These are phyloP conservation scores for Probosciger aterrimus DNA, from an alignment of 2,113 vertebrate species.

Conservation along the genomic window DNA sequence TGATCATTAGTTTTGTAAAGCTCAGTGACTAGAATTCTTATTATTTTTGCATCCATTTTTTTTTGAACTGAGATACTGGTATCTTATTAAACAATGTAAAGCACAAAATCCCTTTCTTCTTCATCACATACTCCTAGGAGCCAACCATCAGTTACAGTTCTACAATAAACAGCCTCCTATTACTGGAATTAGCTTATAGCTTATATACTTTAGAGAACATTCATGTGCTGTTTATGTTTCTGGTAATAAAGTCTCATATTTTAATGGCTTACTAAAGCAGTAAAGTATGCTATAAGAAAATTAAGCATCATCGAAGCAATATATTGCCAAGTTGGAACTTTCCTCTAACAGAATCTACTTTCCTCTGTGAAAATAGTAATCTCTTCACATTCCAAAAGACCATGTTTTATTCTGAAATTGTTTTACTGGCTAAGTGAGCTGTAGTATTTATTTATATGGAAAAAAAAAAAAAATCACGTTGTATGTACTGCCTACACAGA, in stretches of 20 bases:
- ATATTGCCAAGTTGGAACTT: background rate
- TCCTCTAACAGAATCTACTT: background rate
- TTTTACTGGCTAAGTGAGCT: background rate
- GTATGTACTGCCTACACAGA: background rate
- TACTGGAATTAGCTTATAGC: background rate
- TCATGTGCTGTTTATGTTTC: background rate
- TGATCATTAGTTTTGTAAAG: background rate
- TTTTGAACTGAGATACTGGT: background rate
- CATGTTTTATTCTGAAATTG: background rate
- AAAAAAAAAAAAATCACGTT: background rate
- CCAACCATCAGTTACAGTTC: background rate
- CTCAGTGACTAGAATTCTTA: background rate
- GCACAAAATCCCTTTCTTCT: background rate
- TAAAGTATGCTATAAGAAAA: background rate
- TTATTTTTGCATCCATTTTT: background rate
- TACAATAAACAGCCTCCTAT: background rate
- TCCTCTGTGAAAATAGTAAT: background rate
- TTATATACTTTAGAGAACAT: background rate
- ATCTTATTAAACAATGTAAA: background rate
- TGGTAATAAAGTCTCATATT: background rate
- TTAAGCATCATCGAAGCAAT: background rate
- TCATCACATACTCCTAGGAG: background rate
- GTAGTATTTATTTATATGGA: background rate
- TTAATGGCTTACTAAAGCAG: background rate
- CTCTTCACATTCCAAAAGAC: background rate